Evolutionary conservation across 1,140 invertebrate genomes (phyloP).

Genomic region (Campoletis sonorensis): DNA sequence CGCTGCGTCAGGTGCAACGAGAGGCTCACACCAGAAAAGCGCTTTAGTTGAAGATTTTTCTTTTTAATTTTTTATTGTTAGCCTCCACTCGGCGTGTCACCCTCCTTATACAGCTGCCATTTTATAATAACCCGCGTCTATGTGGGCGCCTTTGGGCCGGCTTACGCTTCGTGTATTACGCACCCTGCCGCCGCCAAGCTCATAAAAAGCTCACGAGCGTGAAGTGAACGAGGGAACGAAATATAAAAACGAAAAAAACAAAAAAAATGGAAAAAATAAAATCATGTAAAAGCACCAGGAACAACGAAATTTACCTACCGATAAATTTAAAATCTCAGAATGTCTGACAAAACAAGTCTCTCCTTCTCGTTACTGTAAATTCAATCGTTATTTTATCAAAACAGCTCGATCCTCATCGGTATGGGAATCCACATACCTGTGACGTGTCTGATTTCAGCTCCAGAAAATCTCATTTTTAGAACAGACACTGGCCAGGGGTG

Average conservation of each 20-base stretch:
- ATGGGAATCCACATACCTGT: too few species aligned
- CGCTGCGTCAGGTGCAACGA: constrained; percentile 16
- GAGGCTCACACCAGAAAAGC: neutral
- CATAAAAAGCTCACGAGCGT: constrained; percentile 28
- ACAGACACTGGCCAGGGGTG: too few species aligned
- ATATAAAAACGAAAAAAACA: neutral
- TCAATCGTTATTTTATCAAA: neutral
- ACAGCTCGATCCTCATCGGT: too few species aligned
- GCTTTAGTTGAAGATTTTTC: constrained; percentile 2
- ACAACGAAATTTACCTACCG: neutral
- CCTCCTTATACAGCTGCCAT: constrained; percentile 37
- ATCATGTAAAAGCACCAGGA: neutral
- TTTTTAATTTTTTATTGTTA: constrained; percentile 7
- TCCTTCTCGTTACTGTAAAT: neutral
- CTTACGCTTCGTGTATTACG: neutral
- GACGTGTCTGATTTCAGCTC: too few species aligned
- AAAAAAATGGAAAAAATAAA: neutral
- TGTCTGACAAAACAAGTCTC: neutral
- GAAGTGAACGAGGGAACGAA: neutral
- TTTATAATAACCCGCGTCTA: constrained; percentile 23
- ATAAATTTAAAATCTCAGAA: neutral
- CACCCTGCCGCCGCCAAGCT: neutral
- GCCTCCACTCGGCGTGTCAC: constrained; percentile 2
- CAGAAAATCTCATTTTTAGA: too few species aligned
- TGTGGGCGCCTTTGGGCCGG: neutral